Conservation (phyloP, 1,140 invertebrate species). For the Yoshiicerus persimilis region DNA sequence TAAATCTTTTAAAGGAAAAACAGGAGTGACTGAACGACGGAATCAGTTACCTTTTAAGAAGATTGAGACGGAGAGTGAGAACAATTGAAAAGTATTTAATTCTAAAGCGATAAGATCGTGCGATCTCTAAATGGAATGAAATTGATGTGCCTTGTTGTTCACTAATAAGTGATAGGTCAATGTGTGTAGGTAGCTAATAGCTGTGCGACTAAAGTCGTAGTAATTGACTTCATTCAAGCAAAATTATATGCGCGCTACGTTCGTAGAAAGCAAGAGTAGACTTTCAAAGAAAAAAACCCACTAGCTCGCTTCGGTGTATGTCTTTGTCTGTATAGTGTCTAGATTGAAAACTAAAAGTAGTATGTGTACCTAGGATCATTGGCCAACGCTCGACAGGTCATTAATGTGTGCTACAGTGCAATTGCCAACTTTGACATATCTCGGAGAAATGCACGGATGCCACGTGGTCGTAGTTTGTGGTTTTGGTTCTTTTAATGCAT, state of each 20-base stretch:
- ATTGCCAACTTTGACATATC: background rate
- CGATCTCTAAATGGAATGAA: background rate
- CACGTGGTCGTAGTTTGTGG: background rate
- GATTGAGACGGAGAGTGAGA: background rate
- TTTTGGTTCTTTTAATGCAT: background rate
- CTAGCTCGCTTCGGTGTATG: background rate
- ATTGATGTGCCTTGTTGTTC: background rate
- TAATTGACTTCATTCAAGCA: background rate
- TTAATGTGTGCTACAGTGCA: background rate
- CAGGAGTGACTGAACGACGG: background rate
- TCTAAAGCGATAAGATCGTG: background rate
- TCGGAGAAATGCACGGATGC: background rate
- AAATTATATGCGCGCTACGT: background rate
- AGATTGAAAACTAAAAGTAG: background rate
- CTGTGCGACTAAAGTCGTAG: background rate
- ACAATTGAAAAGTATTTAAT: background rate
- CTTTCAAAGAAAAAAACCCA: background rate
- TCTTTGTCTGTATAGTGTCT: too few species aligned
- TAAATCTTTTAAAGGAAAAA: background rate
- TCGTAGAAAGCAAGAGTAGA: background rate
- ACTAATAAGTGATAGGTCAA: background rate
- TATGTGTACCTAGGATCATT: background rate
- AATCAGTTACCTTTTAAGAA: background rate
- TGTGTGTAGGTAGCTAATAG: background rate
- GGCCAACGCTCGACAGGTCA: background rate